Evolutionary conservation across 1,140 invertebrate species (phyloP), one percentile per base, ranked within the genome.

Genomic region (Calephelis virginiensis): DNA sequence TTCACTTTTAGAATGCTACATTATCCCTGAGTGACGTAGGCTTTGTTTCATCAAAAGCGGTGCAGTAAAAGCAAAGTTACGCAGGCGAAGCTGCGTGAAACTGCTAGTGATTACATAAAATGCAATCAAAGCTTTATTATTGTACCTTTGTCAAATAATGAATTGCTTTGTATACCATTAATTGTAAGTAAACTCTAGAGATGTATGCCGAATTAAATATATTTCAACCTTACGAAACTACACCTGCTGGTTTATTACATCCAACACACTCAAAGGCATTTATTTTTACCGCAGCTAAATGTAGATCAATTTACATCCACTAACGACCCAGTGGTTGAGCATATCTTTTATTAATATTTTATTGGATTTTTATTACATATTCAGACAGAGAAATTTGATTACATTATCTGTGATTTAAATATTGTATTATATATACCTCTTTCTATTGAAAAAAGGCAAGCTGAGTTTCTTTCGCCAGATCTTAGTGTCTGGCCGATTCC

Each of bases 281-380:
- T 56, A 56, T 56, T 56, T 56, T 56, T 56, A 56, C 53, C 53
- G 17, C 53, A 56, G 17, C 17, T 56, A 56, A 56, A 56, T 11
- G 17, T 56, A 37, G 53, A 56, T 12, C 53, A 56, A 56, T 56
- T 37, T 28, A 12, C 53, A 56, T 56, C 53, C 17, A 56, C 14
- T 17, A 56, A 56, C 53, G 17, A 37, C 12, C 28, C 17, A 7
- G 53, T 37, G 53, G 14, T 10, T 56, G 53, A 28, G 53, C 14
- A 56, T 10, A 28, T 6, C 6, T 56, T 56, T 56, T 28, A 56
- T 56, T 56, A 11, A 56, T 56, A 56, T 37, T 56, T 56, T 56
- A 56, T 56, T 17, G 53, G 53, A 0, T 56, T 56, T 53, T 0
- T 53, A 53, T 53, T 53, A 28, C 53, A 56, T 56, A 14, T 56